phyloP scores from a whole-genome alignment of 2,888 invertebrate species.

The Nipponacmea schrenckii region DNA sequence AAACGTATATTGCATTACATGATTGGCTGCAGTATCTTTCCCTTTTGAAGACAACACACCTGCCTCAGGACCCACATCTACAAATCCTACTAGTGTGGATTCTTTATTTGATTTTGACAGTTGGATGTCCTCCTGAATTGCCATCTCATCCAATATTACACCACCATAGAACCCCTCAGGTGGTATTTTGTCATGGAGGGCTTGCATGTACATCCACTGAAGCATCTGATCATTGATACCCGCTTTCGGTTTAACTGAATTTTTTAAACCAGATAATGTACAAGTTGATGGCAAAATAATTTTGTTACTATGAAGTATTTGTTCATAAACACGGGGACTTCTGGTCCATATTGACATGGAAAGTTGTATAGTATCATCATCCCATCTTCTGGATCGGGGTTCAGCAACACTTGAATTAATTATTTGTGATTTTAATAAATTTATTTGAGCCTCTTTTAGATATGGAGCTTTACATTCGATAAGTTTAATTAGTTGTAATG shows the following conservation, averaged over 20 bases:
- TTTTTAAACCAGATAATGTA: slow-evolving; percentile 25
- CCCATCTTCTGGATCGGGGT: too few relatives aligned
- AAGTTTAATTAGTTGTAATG: too few relatives aligned
- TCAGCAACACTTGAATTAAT: too few relatives aligned
- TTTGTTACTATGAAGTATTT: slow-evolving; percentile 22
- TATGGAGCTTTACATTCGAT: too few relatives aligned
- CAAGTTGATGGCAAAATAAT: slow-evolving; percentile 30
- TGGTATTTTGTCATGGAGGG: too few relatives aligned
- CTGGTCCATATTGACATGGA: slow-evolving; percentile 30
- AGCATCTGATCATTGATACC: slow-evolving; percentile 32
- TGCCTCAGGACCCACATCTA: slow-evolving; percentile 29
- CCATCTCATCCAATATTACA: too few relatives aligned
- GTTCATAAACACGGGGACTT: slow-evolving; percentile 29
- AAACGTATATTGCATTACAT: slow-evolving; percentile 31
- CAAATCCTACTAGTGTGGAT: slow-evolving; percentile 29
- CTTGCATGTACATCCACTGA: slow-evolving; percentile 35
- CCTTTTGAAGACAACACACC: slow-evolving; percentile 18
- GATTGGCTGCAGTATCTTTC: slow-evolving; percentile 25
- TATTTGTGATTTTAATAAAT: too few relatives aligned
- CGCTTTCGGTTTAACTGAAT: slow-evolving; percentile 28
- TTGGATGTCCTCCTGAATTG: too few relatives aligned
- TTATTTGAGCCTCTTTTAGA: too few relatives aligned
- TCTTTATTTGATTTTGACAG: slow-evolving; percentile 21
- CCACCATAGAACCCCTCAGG: too few relatives aligned
- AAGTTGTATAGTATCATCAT: slow-evolving; percentile 27